Evolutionary conservation across 2,888 invertebrate genomes (phyloP).

Genomic region (Diaperis boleti): DNA sequence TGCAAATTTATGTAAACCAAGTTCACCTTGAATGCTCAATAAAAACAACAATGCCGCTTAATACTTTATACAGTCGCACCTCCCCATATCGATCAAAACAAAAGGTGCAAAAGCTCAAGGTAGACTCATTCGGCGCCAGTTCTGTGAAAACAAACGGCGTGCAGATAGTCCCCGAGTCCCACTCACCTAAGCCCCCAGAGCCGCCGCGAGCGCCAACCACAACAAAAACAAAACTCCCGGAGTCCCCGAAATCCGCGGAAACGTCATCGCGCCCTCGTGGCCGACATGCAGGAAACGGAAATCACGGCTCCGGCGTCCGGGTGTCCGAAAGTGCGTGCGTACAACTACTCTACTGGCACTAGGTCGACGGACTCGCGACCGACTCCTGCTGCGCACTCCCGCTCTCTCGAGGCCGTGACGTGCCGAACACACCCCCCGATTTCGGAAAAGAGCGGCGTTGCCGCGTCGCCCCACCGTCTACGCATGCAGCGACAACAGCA

Average conservation of each 20-base stretch:
- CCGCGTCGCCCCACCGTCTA: too few species aligned
- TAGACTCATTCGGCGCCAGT: constrained; percentile 7
- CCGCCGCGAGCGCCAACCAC: constrained; percentile 22
- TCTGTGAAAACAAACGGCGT: too few species aligned
- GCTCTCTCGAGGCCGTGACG: constrained; percentile 30
- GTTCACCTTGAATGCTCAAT: too few species aligned
- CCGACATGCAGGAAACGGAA: constrained; percentile 48
- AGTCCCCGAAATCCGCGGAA: constrained; percentile 30
- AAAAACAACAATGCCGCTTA: too few species aligned
- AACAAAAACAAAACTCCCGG: constrained; percentile 25
- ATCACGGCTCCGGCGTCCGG: constrained; percentile 32
- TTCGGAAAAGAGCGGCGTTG: too few species aligned
- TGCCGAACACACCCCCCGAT: constrained; percentile 10
- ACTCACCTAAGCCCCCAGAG: too few species aligned
- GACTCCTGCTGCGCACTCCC: constrained; percentile 44
- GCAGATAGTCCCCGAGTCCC: too few species aligned
- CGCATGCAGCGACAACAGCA: constrained; percentile 10
- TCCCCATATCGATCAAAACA: constrained; percentile 45
- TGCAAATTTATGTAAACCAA: too few species aligned
- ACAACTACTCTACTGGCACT: constrained; percentile 48
- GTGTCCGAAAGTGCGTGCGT: constrained; percentile 44
- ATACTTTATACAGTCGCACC: too few species aligned
- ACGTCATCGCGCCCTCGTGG: constrained; percentile 27
- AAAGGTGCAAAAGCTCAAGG: constrained; percentile 20
- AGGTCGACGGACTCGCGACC: constrained; percentile 53